Evolutionary conservation across 1,140 invertebrate species (phyloP), one percentile per base, ranked within the genome.

Genomic region (Thaumetopoea pityocampa): DNA sequence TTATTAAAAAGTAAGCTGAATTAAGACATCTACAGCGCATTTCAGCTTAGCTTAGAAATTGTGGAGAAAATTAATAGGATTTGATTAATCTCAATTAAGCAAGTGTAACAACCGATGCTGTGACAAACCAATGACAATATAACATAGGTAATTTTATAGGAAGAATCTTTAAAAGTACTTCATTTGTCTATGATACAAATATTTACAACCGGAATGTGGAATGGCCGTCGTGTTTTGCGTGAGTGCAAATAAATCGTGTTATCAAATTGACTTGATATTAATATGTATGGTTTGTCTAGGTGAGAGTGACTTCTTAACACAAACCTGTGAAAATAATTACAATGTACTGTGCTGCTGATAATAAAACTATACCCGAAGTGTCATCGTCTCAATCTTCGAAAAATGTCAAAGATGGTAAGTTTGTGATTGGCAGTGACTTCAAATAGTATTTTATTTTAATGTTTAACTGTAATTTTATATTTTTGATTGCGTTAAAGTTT

Each of bases 371-470:
- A 56, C 67, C 83, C 53, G 80, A 76, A 74, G 78, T 83, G 67
- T 84, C 79, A 69, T 80, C 81, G 58, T 85, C 83, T 42, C 80
- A 85, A 62, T 83, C 81, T 69, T 74, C 83, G 41, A 85, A 83
- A 76, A 85, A 79, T 69, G 79, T 85, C 76, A 85, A 84, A 85
- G 83, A 85, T 68, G 76, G 83, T 85, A 85, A 83, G 83, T 85
- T 85, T 78, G 66, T 73, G 57, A 65, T 72, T 81, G 77, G 79
- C 70, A 80, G 23, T 37, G 33, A 14, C 6, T 15, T 23, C 11
- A 10, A 23, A 41, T 23, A 30, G 30, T 41, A 19, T 19, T 36
- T n/a, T 23, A 8, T 23, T 32, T 11, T 40, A 23, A 15, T 10
- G 15, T 9, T 35, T 24, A 15, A 9, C 12, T 24, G 15, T 0